A percentile compares a stretch with the other conserved stretches of the same genome.
phyloP scores from a whole-genome alignment of 2,888 invertebrate species.

The Drosophila falleni region DNA sequence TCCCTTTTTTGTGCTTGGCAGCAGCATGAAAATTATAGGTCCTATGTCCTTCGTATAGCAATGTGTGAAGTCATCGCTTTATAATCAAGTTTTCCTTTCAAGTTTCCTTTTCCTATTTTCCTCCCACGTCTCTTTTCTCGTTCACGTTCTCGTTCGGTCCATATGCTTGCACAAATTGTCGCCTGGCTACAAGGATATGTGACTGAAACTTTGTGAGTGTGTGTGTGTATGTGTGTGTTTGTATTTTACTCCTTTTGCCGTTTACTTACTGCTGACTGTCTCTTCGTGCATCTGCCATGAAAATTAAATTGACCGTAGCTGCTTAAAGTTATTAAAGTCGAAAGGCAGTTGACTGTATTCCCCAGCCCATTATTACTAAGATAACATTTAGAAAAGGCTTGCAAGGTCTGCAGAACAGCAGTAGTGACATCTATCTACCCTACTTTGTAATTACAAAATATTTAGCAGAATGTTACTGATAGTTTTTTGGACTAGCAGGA shows the following conservation, averaged over 20 bases:
- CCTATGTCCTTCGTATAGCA: conserved; percentile 58
- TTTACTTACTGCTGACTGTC: conserved; percentile 63
- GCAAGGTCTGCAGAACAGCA: background rate
- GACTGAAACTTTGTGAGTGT: conserved; percentile 38
- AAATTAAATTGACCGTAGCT: conserved; percentile 84
- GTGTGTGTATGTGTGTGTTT: background rate
- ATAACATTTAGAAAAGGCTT: conserved; percentile 47
- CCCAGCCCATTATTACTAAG: conserved; percentile 16
- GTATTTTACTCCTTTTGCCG: conserved; percentile 57
- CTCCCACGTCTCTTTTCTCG: background rate
- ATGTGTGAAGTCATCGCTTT: conserved; percentile 84
- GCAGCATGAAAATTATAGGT: conserved; percentile 74
- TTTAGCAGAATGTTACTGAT: background rate
- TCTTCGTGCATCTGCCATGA: conserved; percentile 65
- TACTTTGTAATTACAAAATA: background rate
- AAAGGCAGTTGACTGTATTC: conserved; percentile 33
- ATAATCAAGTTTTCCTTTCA: conserved; percentile 83
- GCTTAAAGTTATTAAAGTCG: conserved; percentile 78
- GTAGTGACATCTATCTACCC: conserved; percentile 20
- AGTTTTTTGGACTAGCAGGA: background rate
- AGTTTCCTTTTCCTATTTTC: conserved; percentile 61
- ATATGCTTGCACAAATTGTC: conserved; percentile 75
- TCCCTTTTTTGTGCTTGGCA: conserved; percentile 37
- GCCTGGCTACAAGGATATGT: conserved; percentile 65
- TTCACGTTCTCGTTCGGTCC: conserved; percentile 34